These are phyloP conservation scores for Boloria euphrosyne DNA, from an alignment of 2,888 invertebrate species.

Conservation along the genomic window DNA sequence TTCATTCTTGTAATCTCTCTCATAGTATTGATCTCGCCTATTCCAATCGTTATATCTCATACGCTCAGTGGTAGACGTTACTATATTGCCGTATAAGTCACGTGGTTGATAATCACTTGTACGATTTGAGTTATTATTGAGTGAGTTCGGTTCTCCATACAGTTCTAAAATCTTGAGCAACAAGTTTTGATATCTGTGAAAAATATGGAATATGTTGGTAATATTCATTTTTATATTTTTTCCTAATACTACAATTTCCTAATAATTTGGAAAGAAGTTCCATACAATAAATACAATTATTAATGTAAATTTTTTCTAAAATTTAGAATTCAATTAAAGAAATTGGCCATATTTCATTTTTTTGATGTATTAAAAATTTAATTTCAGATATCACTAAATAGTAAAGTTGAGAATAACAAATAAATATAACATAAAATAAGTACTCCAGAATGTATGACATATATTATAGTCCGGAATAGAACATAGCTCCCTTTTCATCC, in stretches of 20 bases:
- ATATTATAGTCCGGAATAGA: too few relatives aligned
- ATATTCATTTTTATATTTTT: background rate
- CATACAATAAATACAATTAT: too few relatives aligned
- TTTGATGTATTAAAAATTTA: too few relatives aligned
- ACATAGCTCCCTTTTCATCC: too few relatives aligned
- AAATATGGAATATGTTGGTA: constrained; percentile 8
- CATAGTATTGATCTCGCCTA: constrained; percentile 48
- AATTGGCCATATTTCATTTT: too few relatives aligned
- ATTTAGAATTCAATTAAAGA: too few relatives aligned
- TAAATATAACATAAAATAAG: background rate
- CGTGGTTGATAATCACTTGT: constrained; percentile 50
- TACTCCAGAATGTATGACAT: too few relatives aligned
- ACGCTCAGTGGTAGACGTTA: constrained; percentile 56
- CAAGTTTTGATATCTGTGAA: constrained; percentile 84
- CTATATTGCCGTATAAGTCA: constrained; percentile 57
- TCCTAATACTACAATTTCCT: background rate
- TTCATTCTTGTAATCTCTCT: constrained; percentile 40
- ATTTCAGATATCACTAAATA: too few relatives aligned
- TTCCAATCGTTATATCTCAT: constrained; percentile 54
- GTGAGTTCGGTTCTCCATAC: constrained; percentile 75
- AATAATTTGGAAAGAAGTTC: too few relatives aligned
- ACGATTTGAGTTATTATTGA: constrained; percentile 59
- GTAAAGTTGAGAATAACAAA: too few relatives aligned
- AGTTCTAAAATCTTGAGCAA: constrained; percentile 83
- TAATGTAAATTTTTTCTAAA: too few relatives aligned